phyloP scores from a whole-genome alignment of 2,797 vertebrate species.

The Characodon lateralis region DNA sequence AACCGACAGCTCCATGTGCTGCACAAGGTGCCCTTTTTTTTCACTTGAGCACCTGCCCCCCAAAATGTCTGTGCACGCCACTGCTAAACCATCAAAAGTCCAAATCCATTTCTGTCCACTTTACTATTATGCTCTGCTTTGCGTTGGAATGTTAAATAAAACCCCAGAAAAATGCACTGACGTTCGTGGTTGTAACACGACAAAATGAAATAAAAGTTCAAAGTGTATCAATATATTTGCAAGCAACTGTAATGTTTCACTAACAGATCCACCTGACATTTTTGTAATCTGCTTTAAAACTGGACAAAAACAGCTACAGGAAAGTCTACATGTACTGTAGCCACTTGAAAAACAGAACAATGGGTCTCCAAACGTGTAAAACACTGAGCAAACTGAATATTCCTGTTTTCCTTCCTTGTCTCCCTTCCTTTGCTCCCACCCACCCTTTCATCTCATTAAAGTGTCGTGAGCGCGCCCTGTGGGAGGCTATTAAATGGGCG shows the following conservation, averaged over 20 bases:
- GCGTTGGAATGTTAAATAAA: background rate
- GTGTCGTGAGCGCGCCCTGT: constrained; percentile 50
- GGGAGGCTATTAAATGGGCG: constrained; percentile 67
- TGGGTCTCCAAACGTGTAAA: background rate
- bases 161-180: background rate
- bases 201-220: background rate
- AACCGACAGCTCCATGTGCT: too few species aligned
- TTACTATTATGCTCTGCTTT: too few species aligned
- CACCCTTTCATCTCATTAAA: background rate
- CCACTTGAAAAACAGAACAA: background rate
- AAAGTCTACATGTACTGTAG: background rate
- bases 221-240: background rate
- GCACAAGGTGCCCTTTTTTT: too few species aligned
- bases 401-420: background rate
- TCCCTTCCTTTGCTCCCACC: background rate
- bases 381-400: constrained; percentile 11
- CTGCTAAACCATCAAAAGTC: too few species aligned
- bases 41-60: too few species aligned
- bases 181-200: too few species aligned
- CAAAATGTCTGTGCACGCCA: too few species aligned
- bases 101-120: too few species aligned
- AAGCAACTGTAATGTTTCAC: background rate
- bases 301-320: background rate
- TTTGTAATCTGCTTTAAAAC: background rate
- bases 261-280: background rate